Percentiles rank a stretch among this genome's conserved stretches.
phyloP scores from a whole-genome alignment of 2,797 vertebrate genomes.

The Sylvilagus floridanus region DNA sequence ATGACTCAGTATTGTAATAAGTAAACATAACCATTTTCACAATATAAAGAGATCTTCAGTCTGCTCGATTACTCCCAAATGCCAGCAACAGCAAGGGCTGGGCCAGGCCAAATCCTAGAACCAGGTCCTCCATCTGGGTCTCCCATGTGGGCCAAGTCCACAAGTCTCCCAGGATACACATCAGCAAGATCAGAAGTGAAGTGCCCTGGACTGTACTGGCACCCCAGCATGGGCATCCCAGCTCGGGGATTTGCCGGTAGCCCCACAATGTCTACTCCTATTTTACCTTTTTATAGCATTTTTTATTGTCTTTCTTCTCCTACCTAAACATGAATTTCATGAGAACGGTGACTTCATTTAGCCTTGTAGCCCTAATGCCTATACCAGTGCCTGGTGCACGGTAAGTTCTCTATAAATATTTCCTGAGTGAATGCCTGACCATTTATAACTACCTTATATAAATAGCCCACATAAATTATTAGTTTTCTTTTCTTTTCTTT shows the following conservation, averaged over 20 bases:
- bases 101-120: too few relatives aligned
- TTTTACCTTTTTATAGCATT: constrained; percentile 16
- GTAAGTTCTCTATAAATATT: constrained; percentile 22
- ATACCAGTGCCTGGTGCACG: background rate
- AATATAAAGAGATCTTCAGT: constrained; percentile 50
- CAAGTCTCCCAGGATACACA: too few relatives aligned
- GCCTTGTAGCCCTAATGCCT: background rate
- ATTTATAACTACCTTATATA: background rate
- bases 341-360: constrained; percentile 25
- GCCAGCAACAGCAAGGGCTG: too few relatives aligned
- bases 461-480: background rate
- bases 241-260: too few relatives aligned
- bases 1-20: constrained; percentile 96
- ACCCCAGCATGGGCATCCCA: too few relatives aligned
- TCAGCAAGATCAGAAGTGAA: too few relatives aligned
- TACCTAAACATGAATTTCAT: constrained; percentile 10
- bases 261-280: too few relatives aligned
- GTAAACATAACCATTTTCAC: constrained; percentile 95
- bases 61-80: too few relatives aligned
- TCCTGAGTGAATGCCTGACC: constrained; percentile 29
- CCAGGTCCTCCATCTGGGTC: too few relatives aligned
- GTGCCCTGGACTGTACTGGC: too few relatives aligned
- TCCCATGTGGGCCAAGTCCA: too few relatives aligned
- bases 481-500: too few relatives aligned
- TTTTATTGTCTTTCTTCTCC: background rate